Evolutionary conservation across 2,797 vertebrate species (phyloP), one percentile per base, ranked within the genome.

Genomic region (Gadopsis marmoratus): DNA sequence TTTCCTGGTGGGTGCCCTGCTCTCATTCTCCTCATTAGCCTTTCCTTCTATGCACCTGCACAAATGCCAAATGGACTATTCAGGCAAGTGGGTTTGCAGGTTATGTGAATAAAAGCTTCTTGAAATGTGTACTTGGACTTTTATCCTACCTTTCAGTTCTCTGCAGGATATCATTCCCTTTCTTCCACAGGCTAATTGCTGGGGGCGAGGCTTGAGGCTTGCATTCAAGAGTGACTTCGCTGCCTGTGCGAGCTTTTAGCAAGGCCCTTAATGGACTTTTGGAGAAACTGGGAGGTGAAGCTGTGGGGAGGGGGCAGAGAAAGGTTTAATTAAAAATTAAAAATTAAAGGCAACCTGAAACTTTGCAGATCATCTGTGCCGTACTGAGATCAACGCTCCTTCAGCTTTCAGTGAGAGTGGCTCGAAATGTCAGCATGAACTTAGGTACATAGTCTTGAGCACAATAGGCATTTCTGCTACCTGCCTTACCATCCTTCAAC

Each of bases 231-330:
- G 92, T 95, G 90, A 98, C 97, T 85, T 96, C 94, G 65, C 96
- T 97, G 89, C 97, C 97, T 60, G 95, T 95, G 54, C 96, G 96
- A 72, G 97, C 97, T 91, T 98, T 97, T 89, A 97, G 93, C 92
- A 97, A 66, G 62, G 91, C 88, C 85, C 90, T 97, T 95, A 98
- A 94, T 21, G 96, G 96, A 81, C 91, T 97, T 92, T 93, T 96
- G 76, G 97, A 96, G 94, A 99, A 99, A 91, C 96, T 97, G 54
- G 97, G 97, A 81, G 97, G 94, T 73, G 97, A 97, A 26, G 97
- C 97, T 99, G 82, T 41, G 51, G 45, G 82, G 81, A 82, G 78
- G 64, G 41, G 59, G 71, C 2, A 79, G 58, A 84, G 54, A 71
- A 53, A 85, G 12, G 63, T 16, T 12, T 64, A n/a, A n/a, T n/a